Percentiles rank a stretch among this genome's conserved stretches.
Conservation (phyloP, 2,113 vertebrate species). For the Callipepla squamata region DNA sequence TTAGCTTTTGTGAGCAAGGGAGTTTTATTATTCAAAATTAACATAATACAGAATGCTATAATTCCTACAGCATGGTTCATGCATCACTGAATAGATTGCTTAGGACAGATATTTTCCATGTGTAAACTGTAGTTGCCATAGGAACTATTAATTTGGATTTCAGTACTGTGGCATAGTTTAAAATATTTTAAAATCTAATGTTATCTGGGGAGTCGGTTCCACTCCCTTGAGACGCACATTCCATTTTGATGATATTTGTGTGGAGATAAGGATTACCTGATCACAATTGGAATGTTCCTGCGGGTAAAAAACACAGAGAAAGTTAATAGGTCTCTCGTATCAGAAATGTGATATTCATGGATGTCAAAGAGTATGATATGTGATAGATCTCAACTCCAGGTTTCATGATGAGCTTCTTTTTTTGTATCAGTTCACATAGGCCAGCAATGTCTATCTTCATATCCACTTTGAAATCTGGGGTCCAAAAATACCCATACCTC, state of each 20-base stretch:
- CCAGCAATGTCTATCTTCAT: background rate
- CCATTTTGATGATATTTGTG: background rate
- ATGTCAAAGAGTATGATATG: background rate
- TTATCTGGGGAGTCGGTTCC: background rate
- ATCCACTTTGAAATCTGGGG: background rate
- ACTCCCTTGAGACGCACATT: background rate
- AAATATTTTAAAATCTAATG: background rate
- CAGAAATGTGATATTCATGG: background rate
- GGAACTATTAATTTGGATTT: background rate
- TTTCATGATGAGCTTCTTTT: background rate
- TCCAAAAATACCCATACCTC: background rate
- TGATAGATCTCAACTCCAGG: background rate
- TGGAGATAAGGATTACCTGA: background rate
- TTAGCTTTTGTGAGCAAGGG: conserved; percentile 7
- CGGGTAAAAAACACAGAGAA: background rate
- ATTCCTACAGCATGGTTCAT: background rate
- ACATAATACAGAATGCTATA: background rate
- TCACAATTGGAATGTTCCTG: background rate
- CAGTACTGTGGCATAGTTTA: background rate
- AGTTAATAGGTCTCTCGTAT: background rate
- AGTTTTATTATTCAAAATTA: background rate
- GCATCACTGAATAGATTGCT: background rate
- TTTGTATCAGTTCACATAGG: background rate
- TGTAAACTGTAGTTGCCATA: background rate
- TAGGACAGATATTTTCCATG: background rate